These are phyloP conservation scores for Drosophila acutilabella DNA, from an alignment of 2,888 invertebrate genomes.

Conservation along the genomic window DNA sequence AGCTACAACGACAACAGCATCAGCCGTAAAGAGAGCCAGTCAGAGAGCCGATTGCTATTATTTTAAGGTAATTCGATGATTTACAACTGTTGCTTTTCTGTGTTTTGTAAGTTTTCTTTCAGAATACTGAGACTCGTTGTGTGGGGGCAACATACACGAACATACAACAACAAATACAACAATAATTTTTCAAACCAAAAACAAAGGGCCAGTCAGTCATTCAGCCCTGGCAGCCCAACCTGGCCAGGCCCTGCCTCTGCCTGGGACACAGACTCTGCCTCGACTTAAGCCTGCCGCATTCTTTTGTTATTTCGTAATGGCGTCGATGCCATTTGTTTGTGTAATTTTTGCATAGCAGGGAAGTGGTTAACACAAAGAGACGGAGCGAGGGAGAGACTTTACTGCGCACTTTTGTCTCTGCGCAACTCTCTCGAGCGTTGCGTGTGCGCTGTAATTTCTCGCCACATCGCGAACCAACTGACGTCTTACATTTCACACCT, in stretches of 20 bases:
- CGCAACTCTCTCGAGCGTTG: slow-evolving; percentile 25
- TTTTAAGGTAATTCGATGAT: slow-evolving; percentile 81
- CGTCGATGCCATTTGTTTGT: slow-evolving; percentile 48
- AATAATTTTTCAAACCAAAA: slow-evolving; percentile 65
- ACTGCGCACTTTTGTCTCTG: slow-evolving; percentile 35
- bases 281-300: slow-evolving; percentile 52
- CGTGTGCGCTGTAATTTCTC: slow-evolving; percentile 33
- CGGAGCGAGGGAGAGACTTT: slow-evolving; percentile 4
- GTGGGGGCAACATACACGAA: slow-evolving; percentile 51
- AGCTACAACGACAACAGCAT: slow-evolving; percentile 16
- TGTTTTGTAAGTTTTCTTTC: slow-evolving; percentile 79
- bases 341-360: slow-evolving; percentile 50
- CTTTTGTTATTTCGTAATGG: slow-evolving; percentile 79
- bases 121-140: slow-evolving; percentile 58
- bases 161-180: slow-evolving; percentile 56
- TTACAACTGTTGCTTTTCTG: slow-evolving; percentile 78
- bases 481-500: slow-evolving; percentile 64
- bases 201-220: slow-evolving; percentile 65
- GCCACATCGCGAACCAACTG: slow-evolving; percentile 30
- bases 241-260: slow-evolving; percentile 29
- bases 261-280: background rate
- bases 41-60: slow-evolving; percentile 79
- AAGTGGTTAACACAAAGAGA: slow-evolving; percentile 41
- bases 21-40: slow-evolving; percentile 44
- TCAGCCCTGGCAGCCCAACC: slow-evolving; percentile 42